Evolutionary conservation across 2,113 vertebrate species (phyloP), one percentile per base, ranked within the genome.

Genomic region (Delphinapterus leucas): DNA sequence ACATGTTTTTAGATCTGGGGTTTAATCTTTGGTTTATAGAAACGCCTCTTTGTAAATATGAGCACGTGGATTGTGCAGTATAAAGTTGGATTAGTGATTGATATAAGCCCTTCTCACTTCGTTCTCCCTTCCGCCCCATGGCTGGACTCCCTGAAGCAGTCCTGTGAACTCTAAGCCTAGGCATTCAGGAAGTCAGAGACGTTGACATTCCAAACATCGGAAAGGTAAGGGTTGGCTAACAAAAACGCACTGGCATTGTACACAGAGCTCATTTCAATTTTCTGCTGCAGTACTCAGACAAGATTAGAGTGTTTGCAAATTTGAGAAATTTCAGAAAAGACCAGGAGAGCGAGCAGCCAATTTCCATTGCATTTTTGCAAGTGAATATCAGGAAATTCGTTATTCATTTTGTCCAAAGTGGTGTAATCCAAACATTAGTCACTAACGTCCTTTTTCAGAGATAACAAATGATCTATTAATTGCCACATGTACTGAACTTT

Each of bases 351-450:
- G 55, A 73, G 71, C 77, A 28, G 92, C 89, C 96, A 93, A 82
- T 89, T 97, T 92, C 92, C 96, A 95, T 18, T 44, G 70, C 90
- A 58, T 95, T 67, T 91, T 41, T 76, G 82, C 63, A 88, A 98
- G 73, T 28, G 63, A 89, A 9, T 84, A 97, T 97, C 95, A 97
- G 97, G 96, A 97, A 97, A 97, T 96, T 97, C 89, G 92, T 94
- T 97, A 96, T 93, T 96, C 88, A 97, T 97, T 97, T 94, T 90
- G 93, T 86, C 97, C 95, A 90, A 90, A 76, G 83, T 98, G 97
- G 97, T 97, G 97, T 90, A 95, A 98, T 98, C 38, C 89, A 87
- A 93, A 86, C 96, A 60, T 97, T 89, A 96, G 97, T 97, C 97
- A 97, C 94, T 83, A 82, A 80, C 58, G 84, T 71, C 82, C 89